Percentiles rank a stretch among this genome's conserved stretches.
These are phyloP conservation scores for Eupithecia exiguata DNA, from an alignment of 2,888 invertebrate species.

Conservation along the genomic window DNA sequence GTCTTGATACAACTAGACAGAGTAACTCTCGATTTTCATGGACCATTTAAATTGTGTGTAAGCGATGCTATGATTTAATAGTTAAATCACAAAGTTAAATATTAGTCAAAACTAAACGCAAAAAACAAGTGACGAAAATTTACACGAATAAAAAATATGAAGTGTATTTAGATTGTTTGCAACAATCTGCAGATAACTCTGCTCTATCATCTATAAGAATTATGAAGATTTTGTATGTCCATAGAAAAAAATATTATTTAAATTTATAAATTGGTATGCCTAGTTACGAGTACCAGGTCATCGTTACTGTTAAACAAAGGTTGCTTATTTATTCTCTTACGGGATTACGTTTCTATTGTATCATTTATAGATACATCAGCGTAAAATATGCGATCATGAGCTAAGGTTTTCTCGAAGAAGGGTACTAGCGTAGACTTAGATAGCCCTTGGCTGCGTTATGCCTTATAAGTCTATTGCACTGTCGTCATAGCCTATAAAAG, in stretches of 20 bases:
- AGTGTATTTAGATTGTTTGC: not conserved
- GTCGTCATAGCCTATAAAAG: not conserved
- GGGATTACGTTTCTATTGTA: not conserved
- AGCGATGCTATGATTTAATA: not conserved
- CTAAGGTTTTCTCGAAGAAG: not conserved
- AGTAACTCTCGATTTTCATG: constrained; percentile 57
- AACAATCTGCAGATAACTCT: not conserved
- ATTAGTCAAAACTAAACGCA: not conserved
- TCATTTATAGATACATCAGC: not conserved
- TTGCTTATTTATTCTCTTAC: not conserved
- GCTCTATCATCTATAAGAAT: not conserved
- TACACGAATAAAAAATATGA: not conserved
- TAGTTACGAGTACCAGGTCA: too few relatives aligned
- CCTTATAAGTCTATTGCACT: not conserved
- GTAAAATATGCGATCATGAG: not conserved
- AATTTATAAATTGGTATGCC: too few relatives aligned
- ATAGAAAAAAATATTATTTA: too few relatives aligned
- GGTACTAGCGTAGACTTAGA: not conserved
- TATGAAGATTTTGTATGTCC: not conserved
- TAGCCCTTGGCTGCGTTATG: not conserved
- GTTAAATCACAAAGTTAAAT: not conserved
- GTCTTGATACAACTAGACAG: constrained; percentile 41
- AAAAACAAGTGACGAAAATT: not conserved
- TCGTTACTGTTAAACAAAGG: too few relatives aligned
- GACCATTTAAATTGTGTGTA: constrained; percentile 9